A percentile compares a stretch with the other conserved stretches of the same genome.
Evolutionary conservation across 2,797 vertebrate genomes (phyloP).

Genomic region (Lagodon rhomboides): DNA sequence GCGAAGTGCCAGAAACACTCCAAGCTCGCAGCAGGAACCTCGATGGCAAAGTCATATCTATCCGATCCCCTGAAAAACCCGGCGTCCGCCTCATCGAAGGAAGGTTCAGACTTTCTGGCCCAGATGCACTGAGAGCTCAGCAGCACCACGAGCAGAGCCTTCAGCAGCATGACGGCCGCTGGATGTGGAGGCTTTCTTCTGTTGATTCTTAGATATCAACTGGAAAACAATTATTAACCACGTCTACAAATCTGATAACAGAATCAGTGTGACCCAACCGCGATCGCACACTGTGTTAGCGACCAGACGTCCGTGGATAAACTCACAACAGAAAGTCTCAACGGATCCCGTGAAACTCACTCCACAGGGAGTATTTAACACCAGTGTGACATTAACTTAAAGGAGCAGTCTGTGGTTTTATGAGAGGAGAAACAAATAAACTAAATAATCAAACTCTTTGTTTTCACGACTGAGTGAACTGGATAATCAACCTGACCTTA

Average conservation of each 20-base stretch:
- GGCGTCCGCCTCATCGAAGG: slow-evolving; percentile 29
- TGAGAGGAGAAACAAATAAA: too few species aligned
- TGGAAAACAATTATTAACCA: slow-evolving; percentile 85
- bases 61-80: slow-evolving; percentile 78
- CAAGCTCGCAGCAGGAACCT: slow-evolving; percentile 67
- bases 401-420: too few species aligned
- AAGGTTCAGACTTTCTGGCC: slow-evolving; percentile 77
- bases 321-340: too few species aligned
- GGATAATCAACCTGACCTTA: too few species aligned
- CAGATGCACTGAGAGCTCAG: slow-evolving; percentile 44
- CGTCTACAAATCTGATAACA: slow-evolving; percentile 15
- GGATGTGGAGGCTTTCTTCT: not conserved
- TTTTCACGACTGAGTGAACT: too few species aligned
- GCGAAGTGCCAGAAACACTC: slow-evolving; percentile 93
- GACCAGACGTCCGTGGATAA: too few species aligned
- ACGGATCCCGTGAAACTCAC: too few species aligned
- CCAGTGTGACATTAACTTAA: too few species aligned
- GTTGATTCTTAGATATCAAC: slow-evolving; percentile 22
- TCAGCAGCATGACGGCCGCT: slow-evolving; percentile 44
- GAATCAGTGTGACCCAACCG: not conserved
- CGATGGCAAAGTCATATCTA: slow-evolving; percentile 85
- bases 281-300: too few species aligned
- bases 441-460: too few species aligned
- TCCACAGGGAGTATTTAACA: too few species aligned
- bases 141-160: slow-evolving; percentile 36